Evolutionary conservation across 2,797 vertebrate species (phyloP).

Genomic region (Melanotaenia nigrans): DNA sequence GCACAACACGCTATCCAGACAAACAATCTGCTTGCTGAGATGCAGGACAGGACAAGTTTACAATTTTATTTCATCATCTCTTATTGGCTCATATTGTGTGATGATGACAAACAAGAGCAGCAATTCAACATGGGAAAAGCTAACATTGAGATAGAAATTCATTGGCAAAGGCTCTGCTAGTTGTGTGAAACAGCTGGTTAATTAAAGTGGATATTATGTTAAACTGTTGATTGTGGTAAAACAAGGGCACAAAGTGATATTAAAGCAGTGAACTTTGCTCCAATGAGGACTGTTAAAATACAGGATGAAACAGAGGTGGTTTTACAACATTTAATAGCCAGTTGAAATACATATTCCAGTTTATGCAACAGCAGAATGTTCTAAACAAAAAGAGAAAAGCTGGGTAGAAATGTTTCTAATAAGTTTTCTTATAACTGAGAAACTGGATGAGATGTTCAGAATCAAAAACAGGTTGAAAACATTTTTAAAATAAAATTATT

Average conservation of each 20-base stretch:
- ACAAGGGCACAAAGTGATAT: conserved; percentile 16
- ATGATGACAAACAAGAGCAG: background rate
- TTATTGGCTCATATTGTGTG: conserved; percentile 22
- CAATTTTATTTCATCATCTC: conserved; percentile 15
- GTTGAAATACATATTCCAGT: conserved; percentile 65
- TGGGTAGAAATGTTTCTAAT: conserved; percentile 28
- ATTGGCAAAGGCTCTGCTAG: conserved; percentile 29
- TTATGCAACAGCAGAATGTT: conserved; percentile 41
- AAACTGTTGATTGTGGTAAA: conserved; percentile 39
- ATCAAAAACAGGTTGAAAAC: conserved; percentile 19
- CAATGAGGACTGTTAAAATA: conserved; percentile 18
- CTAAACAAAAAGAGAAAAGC: conserved; percentile 27
- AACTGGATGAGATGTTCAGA: conserved; percentile 20
- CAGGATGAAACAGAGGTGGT: conserved; percentile 5
- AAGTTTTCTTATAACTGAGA: background rate
- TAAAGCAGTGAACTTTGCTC: conserved; percentile 24
- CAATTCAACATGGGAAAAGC: conserved; percentile 36
- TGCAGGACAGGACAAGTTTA: background rate
- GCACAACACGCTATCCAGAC: no score
- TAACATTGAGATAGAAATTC: conserved; percentile 22
- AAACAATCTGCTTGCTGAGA: no score
- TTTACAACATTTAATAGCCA: conserved; percentile 66
- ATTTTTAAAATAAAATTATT: background rate
- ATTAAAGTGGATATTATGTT: conserved; percentile 32
- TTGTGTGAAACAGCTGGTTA: conserved; percentile 41